Conservation (phyloP, 2,888 invertebrate genomes). For the Octonoba sinensis region DNA sequence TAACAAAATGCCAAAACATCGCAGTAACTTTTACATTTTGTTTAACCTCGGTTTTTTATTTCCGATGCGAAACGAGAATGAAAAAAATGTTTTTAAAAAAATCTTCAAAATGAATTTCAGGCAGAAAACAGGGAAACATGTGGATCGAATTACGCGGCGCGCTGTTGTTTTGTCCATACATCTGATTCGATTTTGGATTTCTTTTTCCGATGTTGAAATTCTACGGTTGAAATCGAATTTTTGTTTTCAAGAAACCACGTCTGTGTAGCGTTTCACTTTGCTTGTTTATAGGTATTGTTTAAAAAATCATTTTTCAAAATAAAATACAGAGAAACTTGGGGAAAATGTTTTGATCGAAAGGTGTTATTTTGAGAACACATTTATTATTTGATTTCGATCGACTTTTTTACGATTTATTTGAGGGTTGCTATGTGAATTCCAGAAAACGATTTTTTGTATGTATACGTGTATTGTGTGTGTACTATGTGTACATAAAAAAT, state of each 20-base stretch:
- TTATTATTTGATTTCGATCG: too few relatives aligned
- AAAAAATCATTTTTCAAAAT: too few relatives aligned
- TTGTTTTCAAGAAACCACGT: not conserved
- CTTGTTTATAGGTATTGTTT: too few relatives aligned
- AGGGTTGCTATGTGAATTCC: too few relatives aligned
- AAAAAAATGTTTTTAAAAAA: not conserved
- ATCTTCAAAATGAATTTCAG: not conserved
- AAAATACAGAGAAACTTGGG: too few relatives aligned
- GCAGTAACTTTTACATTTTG: constrained; percentile 8
- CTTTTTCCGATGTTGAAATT: not conserved
- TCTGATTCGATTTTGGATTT: not conserved
- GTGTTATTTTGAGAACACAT: too few relatives aligned
- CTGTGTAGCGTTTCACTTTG: not conserved
- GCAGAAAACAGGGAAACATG: constrained; percentile 10
- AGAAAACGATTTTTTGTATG: too few relatives aligned
- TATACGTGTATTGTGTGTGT: too few relatives aligned
- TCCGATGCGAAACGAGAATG: constrained; percentile 6
- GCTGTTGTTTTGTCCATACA: not conserved
- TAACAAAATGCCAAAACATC: constrained; percentile 42
- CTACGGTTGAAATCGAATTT: not conserved
- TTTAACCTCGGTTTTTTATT: constrained; percentile 8
- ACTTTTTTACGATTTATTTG: too few relatives aligned
- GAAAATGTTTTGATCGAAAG: too few relatives aligned
- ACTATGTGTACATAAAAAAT: too few relatives aligned
- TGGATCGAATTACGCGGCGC: constrained; percentile 3